Base-by-base conservation (phyloP, 1,140 invertebrate species). In the Probaryconus sp. region DNA sequence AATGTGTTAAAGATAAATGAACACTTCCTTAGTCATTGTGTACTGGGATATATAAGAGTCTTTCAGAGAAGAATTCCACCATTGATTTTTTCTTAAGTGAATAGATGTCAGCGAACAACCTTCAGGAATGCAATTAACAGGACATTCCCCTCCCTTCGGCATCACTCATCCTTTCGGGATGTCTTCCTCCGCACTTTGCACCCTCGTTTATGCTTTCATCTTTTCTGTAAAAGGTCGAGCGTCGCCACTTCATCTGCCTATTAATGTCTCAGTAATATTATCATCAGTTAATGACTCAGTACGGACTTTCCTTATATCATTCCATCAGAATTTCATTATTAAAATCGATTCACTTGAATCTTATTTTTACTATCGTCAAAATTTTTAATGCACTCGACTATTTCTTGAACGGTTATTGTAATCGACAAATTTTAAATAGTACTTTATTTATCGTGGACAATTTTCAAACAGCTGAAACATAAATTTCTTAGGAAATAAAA, bases 91-190 rank as follows among this genome's bases (percentile, higher is more conserved):
- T 73, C 55, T 67, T 45, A 48, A 67, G 55, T 48, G 42, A 67
- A 18, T 42, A 9, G 55, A 67, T 67, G 69, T 47, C 61, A 67
- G 38, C 10, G 70, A 73, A 51, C 70, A 67, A 73, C 42, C 35
- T 72, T 61, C 47, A 67, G 56, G 55, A 73, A 73, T 73, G 70
- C 55, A 73, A 73, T 73, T 73, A 73, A 67, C 55, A 73, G 70
- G 70, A 73, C 70, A 56, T 48, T 53, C 61, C 31, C 70, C 48
- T 55, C 20, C 61, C 38, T 20, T 38, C 9, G n/a, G 10, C 10
- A 9, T 1, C 31, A 55, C 53, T 60, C 69, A 13, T 48, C 47
- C 55, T 61, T 28, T 72, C 47, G 16, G 31, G 33, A 14, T 31
- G 31, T 61, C 61, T 31, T 35, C 47, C 33, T 55, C 2, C 40